Evolutionary conservation across 2,113 vertebrate species (phyloP).

Genomic region (Menura novaehollandiae): DNA sequence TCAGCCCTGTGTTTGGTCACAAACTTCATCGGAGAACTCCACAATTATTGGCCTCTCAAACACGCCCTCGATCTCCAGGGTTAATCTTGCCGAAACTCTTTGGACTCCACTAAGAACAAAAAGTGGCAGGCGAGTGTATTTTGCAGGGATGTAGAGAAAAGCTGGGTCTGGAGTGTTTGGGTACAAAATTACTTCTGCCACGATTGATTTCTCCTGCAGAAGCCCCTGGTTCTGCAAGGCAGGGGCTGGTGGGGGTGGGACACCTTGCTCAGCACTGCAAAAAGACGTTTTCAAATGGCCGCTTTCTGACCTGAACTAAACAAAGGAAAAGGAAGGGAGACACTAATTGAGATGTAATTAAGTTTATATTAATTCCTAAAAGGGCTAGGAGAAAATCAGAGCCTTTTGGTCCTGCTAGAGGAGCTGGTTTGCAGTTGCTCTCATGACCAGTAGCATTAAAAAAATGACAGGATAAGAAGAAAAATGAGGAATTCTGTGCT

Average conservation of each 20-base stretch:
- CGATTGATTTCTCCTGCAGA: neutral
- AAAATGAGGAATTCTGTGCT: neutral
- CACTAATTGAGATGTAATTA: neutral
- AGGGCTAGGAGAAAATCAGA: neutral
- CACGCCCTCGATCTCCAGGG: rapidly evolving
- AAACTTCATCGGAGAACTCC: neutral
- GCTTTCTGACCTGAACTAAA: neutral
- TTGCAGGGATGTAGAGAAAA: neutral
- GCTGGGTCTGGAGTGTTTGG: neutral
- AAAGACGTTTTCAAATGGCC: neutral
- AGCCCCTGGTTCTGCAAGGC: neutral
- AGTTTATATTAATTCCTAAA: neutral
- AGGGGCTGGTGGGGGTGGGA: neutral
- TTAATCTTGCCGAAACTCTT: neutral
- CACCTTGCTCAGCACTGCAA: neutral
- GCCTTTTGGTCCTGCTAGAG: neutral
- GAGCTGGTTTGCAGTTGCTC: neutral
- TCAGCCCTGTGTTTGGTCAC: neutral
- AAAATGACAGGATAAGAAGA: neutral
- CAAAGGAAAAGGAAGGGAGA: neutral
- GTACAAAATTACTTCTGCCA: conserved; percentile 1
- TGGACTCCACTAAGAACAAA: neutral
- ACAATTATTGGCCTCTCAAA: neutral
- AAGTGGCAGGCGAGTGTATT: neutral
- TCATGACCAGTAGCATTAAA: neutral